Evolutionary conservation across 2,113 vertebrate genomes (phyloP).

Genomic region (Sitta europaea): DNA sequence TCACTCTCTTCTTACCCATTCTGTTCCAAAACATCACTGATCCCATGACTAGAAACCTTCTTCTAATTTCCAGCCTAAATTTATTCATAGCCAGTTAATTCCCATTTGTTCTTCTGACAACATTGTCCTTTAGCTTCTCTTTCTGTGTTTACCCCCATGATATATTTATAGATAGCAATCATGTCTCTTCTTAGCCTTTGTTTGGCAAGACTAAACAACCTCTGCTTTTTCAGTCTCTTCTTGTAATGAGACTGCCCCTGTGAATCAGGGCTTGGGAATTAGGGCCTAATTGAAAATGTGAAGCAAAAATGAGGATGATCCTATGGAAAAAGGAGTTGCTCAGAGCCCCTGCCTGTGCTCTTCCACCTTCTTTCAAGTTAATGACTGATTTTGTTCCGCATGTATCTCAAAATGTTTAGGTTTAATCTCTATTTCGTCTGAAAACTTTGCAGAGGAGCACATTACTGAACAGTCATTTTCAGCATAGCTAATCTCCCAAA

Average conservation of each 20-base stretch:
- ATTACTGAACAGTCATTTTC: not conserved
- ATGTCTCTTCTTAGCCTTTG: not conserved
- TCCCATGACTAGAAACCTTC: not conserved
- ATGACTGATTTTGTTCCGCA: not conserved
- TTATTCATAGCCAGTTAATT: constrained; percentile 7
- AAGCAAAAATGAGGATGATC: not conserved
- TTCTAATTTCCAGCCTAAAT: not conserved
- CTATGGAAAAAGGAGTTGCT: not conserved
- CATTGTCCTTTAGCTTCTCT: not conserved
- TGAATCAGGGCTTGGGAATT: not conserved
- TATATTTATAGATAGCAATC: not conserved
- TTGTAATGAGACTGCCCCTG: not conserved
- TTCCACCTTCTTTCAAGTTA: not conserved
- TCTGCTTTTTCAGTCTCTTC: not conserved
- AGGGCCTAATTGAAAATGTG: not conserved
- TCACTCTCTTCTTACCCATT: not conserved
- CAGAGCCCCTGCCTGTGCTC: not conserved
- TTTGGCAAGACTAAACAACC: not conserved
- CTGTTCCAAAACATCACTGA: not conserved
- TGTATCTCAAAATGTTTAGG: not conserved
- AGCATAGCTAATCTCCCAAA: not conserved
- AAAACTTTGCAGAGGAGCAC: not conserved
- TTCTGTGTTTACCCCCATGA: not conserved
- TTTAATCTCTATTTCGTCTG: not conserved
- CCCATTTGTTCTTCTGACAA: not conserved